Evolutionary conservation across 1,140 invertebrate genomes (phyloP), one percentile per base, ranked within the genome.

Genomic region (Dryas iulia): DNA sequence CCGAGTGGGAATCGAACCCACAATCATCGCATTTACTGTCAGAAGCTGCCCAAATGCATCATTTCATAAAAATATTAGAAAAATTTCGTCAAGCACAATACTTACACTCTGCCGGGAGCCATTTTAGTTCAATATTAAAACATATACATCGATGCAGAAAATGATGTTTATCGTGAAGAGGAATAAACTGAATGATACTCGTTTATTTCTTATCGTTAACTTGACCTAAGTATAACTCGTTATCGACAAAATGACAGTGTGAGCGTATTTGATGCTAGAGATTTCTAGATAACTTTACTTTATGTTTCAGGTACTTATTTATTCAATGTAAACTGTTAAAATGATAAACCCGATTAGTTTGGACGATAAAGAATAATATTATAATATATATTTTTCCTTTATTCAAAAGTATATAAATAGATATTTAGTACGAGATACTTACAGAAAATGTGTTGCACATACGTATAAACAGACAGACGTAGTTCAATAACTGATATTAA

Each of bases 101-200:
- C 63, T 65, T 54, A 66, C 63, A 52, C 18, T 35, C 63, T 66
- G 7, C 33, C 31, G 5, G 62, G 11, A 23, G 39, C 31, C 62
- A 65, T 63, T 53, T 53, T 31, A 30, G 8, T 28, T 21, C 0
- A 18, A 25, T 18, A 57, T 12, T 6, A 47, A 21, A 47, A 1
- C n/a, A 47, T 47, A 18, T 5, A 35, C 4, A 5, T 0, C n/a
- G 11, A 21, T 47, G 7, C 8, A 47, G 5, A 10, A 47, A 47
- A 21, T 21, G 39, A 2, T 10, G 39, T 47, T 39, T 39, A 47
- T 5, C 1, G n/a, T 8, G 39, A 47, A 47, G 39, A 47, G 14
- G n/a, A 10, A 47, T 47, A 21, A 47, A 47, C 7, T n/a, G 39
- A 47, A 47, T 47, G 39, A 21, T 21, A 21, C 39, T 21, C 14